Evolutionary conservation across 2,888 invertebrate species (phyloP).

Genomic region (Stenurella melanura): DNA sequence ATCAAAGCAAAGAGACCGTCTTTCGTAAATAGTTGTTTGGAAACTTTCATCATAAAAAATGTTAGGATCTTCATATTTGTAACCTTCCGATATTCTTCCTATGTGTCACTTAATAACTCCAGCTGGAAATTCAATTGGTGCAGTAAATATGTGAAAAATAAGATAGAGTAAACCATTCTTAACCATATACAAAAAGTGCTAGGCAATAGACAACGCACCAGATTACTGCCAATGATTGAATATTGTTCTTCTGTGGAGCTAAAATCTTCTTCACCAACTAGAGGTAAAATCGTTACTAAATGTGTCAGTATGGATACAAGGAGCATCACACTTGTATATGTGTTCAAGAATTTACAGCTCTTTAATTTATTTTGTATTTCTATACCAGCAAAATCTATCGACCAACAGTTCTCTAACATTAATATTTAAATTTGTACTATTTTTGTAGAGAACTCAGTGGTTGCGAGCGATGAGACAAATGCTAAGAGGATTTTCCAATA

Average conservation of each 20-base stretch:
- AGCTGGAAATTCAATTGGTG: background rate
- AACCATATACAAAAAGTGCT: background rate
- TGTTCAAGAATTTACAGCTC: background rate
- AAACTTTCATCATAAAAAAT: too few relatives aligned
- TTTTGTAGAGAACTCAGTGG: background rate
- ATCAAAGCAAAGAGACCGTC: too few relatives aligned
- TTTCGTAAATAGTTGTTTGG: too few relatives aligned
- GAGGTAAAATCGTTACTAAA: background rate
- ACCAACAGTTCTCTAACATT: background rate
- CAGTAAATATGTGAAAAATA: background rate
- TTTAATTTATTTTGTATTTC: too few relatives aligned
- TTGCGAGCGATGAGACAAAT: background rate
- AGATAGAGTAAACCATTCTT: background rate
- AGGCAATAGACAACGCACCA: background rate
- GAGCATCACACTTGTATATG: background rate
- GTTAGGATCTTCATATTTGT: too few relatives aligned
- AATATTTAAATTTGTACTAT: background rate
- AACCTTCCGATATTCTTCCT: too few relatives aligned
- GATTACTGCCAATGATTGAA: background rate
- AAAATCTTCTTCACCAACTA: background rate
- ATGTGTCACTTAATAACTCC: too few relatives aligned
- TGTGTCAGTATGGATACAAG: background rate
- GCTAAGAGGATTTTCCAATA: background rate
- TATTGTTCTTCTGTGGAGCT: background rate
- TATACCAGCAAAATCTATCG: background rate